Evolutionary conservation across 2,888 invertebrate genomes (phyloP).

Genomic region (Abrostola triplasia): DNA sequence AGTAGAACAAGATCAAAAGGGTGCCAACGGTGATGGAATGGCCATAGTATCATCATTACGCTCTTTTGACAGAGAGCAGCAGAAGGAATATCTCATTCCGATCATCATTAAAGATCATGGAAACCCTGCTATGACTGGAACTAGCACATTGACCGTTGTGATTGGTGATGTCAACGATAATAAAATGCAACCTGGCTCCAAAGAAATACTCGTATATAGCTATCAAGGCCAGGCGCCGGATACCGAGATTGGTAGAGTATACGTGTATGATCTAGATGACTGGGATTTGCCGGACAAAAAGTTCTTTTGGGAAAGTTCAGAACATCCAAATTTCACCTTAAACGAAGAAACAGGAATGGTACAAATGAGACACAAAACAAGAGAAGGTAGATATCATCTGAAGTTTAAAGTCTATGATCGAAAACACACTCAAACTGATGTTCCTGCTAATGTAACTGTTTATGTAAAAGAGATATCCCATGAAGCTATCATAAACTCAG

Average conservation of each 20-base stretch:
- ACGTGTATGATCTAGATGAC: slow-evolving; percentile 99
- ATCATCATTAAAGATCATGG: slow-evolving; percentile 99
- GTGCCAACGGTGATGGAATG: slow-evolving; percentile 99
- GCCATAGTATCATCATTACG: slow-evolving; percentile 98
- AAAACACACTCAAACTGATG: slow-evolving; percentile 97
- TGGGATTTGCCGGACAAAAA: slow-evolving; percentile 99
- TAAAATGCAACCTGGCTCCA: slow-evolving; percentile 99
- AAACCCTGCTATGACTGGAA: slow-evolving; percentile 98
- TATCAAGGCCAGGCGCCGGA: slow-evolving; percentile 97
- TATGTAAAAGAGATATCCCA: slow-evolving; percentile 98
- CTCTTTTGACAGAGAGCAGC: slow-evolving; percentile 98
- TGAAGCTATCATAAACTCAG: slow-evolving; percentile 98
- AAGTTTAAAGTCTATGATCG: slow-evolving; percentile 97
- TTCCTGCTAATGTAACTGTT: slow-evolving; percentile 98
- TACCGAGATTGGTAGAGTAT: slow-evolving; percentile 97
- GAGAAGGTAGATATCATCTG: slow-evolving; percentile 94
- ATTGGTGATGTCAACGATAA: slow-evolving; percentile 99
- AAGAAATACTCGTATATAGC: slow-evolving; percentile 99
- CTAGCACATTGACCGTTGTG: slow-evolving; percentile 97
- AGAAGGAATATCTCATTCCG: slow-evolving; percentile 98
- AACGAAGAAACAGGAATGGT: slow-evolving; percentile 98
- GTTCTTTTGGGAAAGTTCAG: slow-evolving; percentile 97
- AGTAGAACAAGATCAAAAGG: slow-evolving; percentile 99
- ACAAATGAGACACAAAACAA: slow-evolving; percentile 97
- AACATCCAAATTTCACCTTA: slow-evolving; percentile 95